These are phyloP conservation scores for Amphipyra berbera DNA, from an alignment of 2,888 invertebrate species.

Conservation along the genomic window DNA sequence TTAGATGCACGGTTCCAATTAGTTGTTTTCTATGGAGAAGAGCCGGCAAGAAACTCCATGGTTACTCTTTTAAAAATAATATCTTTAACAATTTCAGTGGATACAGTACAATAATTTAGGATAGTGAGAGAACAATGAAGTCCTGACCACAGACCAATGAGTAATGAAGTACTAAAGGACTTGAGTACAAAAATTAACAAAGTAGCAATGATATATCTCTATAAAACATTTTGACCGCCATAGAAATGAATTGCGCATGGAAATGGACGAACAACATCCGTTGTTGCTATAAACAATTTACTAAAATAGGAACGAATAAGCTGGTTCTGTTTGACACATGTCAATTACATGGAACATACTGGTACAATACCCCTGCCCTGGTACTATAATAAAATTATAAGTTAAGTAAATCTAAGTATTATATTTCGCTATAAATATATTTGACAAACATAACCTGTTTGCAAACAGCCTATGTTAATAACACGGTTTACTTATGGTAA, in stretches of 20 bases:
- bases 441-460: neutral
- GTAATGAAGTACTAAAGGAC: too few relatives aligned
- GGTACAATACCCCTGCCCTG: neutral
- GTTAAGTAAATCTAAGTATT: conserved; percentile 1
- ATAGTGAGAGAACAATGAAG: too few relatives aligned
- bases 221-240: conserved; percentile 34
- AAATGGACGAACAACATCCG: conserved; percentile 80
- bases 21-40: too few relatives aligned
- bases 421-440: neutral
- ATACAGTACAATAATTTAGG: too few relatives aligned
- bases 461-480: conserved; percentile 3
- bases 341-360: conserved; percentile 69
- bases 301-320: conserved; percentile 78
- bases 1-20: too few relatives aligned
- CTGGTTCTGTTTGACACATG: conserved; percentile 81
- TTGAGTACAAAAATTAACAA: too few relatives aligned
- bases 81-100: too few relatives aligned
- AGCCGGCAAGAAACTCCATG: too few relatives aligned
- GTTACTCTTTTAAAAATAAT: too few relatives aligned
- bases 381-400: conserved; percentile 22
- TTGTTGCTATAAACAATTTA: conserved; percentile 81
- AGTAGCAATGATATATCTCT: conserved; percentile 13
- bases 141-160: too few relatives aligned
- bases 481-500: neutral
- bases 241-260: conserved; percentile 51